A percentile compares a stretch with the other conserved stretches of the same genome.
Conservation (phyloP, 2,797 vertebrate species). For the Propithecus deckenii region DNA sequence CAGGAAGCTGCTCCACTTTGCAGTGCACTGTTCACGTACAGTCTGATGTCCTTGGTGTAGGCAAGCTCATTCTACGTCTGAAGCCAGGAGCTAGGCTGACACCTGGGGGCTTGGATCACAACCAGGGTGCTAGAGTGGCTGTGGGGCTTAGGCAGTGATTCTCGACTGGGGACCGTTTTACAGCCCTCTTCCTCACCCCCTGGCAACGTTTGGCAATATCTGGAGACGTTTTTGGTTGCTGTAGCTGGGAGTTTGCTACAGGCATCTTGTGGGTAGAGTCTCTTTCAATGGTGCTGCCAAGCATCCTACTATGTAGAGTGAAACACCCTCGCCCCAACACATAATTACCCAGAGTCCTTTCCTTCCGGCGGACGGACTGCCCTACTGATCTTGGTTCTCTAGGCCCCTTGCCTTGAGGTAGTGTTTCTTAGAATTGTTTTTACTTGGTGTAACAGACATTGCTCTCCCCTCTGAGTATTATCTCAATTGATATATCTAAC, state of each 20-base stretch:
- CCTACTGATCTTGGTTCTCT: background rate
- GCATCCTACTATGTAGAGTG: background rate
- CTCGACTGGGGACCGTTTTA: background rate
- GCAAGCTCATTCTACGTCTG: background rate
- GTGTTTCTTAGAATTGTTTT: background rate
- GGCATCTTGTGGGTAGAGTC: background rate
- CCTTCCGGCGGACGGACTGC: background rate
- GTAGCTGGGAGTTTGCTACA: background rate
- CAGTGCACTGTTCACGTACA: background rate
- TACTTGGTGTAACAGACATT: background rate
- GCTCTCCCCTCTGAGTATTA: background rate
- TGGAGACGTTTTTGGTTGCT: background rate
- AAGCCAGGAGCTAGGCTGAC: background rate
- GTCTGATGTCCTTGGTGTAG: background rate
- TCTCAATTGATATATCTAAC: background rate
- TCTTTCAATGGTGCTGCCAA: background rate
- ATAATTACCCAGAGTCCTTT: background rate
- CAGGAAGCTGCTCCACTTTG: background rate
- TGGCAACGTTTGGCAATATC: background rate
- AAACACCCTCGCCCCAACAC: background rate
- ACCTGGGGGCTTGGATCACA: background rate
- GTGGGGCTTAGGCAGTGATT: background rate
- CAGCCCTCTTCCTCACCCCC: background rate
- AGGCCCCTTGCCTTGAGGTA: background rate
- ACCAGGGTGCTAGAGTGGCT: no score